Evolutionary conservation across 2,888 invertebrate genomes (phyloP).

Genomic region (Chaetogeoica ovagalla): DNA sequence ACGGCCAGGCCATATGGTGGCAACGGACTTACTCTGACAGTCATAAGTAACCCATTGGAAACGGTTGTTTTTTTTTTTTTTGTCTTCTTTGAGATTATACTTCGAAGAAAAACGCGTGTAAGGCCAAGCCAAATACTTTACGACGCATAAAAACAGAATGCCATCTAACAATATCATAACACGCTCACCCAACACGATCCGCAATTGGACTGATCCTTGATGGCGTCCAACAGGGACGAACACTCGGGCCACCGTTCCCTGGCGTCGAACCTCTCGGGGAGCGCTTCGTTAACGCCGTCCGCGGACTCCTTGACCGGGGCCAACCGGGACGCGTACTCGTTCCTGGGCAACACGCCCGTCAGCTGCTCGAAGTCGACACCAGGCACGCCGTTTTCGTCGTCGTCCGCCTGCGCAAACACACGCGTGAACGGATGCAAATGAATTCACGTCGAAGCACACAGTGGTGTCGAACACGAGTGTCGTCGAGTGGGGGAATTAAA

Average conservation of each 20-base stretch:
- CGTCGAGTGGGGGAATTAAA: no score
- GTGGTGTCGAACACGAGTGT: no score
- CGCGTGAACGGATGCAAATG: background rate
- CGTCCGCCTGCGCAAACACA: constrained; percentile 8
- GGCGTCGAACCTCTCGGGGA: constrained; percentile 53
- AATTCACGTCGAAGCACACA: no score
- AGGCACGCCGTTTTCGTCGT: constrained; percentile 4
- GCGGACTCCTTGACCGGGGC: background rate
- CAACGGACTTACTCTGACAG: no score
- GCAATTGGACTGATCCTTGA: constrained; percentile 62
- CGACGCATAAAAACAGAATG: no score
- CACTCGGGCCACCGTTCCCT: constrained; percentile 54
- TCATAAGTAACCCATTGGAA: no score
- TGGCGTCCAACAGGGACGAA: constrained; percentile 20
- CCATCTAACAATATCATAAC: no score
- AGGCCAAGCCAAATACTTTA: no score
- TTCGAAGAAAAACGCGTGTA: no score
- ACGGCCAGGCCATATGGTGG: no score
- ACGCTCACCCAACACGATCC: constrained; percentile 79
- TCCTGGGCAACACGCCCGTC: constrained; percentile 29
- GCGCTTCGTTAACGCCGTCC: background rate
- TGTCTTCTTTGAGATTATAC: no score
- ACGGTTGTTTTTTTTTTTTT: no score
- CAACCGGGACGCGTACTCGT: background rate
- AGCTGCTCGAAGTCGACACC: background rate